A percentile compares a stretch with the other conserved stretches of the same genome.
Conservation (phyloP, 1,140 invertebrate species). For the Triops longicaudatus region DNA sequence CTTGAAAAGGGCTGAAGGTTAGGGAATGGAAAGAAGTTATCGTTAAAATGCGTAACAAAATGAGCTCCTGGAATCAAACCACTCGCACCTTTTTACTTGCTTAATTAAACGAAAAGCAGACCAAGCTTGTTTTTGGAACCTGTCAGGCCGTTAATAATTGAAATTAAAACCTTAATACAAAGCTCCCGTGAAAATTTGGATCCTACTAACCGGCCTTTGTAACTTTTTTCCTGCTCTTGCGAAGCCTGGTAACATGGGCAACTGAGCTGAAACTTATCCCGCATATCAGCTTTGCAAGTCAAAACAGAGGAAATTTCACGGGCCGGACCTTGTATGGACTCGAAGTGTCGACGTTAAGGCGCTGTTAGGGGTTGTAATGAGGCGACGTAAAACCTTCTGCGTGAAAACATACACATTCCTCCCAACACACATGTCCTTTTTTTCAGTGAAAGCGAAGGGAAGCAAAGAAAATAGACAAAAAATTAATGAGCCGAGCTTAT, state of each 20-base stretch:
- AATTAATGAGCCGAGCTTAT: constrained; percentile 8
- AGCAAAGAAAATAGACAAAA: background rate
- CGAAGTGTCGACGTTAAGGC: constrained; percentile 8
- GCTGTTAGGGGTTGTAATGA: constrained; percentile 5
- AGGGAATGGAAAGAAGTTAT: too few species aligned
- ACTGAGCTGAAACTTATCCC: background rate
- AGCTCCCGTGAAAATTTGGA: background rate
- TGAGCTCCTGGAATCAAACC: background rate
- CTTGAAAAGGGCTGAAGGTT: too few species aligned
- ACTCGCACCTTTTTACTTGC: background rate
- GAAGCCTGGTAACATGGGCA: background rate
- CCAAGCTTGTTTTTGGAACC: background rate
- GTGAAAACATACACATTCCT: background rate
- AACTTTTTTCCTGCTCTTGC: background rate
- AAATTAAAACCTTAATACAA: background rate
- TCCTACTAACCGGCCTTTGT: background rate
- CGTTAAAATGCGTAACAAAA: background rate
- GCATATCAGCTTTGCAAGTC: constrained; percentile 5
- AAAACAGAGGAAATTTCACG: background rate
- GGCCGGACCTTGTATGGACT: constrained; percentile 8
- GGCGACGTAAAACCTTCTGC: constrained; percentile 8
- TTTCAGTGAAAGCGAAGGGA: background rate
- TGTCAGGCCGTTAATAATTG: background rate
- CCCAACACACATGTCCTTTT: background rate
- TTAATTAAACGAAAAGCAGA: background rate